A percentile compares a stretch with the other conserved stretches of the same genome.
These are phyloP conservation scores for Drosophila parthenogenetica DNA, from an alignment of 2,888 invertebrate species.

Conservation along the genomic window DNA sequence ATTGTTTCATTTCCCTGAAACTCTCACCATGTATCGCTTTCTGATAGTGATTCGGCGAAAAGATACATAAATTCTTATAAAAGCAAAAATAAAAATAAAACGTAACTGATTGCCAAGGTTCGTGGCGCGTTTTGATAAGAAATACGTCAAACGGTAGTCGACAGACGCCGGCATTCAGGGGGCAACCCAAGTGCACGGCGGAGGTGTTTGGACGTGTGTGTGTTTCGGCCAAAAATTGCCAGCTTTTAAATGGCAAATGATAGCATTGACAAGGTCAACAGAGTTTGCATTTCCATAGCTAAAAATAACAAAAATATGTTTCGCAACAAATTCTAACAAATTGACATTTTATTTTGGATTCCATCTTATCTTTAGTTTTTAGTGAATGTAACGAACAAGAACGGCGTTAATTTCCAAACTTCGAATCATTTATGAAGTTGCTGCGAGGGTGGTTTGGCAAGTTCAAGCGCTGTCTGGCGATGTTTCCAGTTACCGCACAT, in stretches of 20 bases:
- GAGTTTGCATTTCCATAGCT: constrained; percentile 28
- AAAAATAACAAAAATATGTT: constrained; percentile 5
- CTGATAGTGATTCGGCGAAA: constrained; percentile 41
- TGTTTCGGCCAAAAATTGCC: not conserved
- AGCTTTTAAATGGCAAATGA: not conserved
- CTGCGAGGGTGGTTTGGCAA: constrained; percentile 19
- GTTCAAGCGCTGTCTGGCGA: constrained; percentile 1
- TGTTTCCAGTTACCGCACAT: not conserved
- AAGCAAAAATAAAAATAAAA: constrained; percentile 35
- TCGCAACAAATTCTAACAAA: constrained; percentile 33
- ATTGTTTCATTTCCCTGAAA: constrained; percentile 45
- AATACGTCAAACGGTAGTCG: constrained; percentile 6
- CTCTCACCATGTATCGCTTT: constrained; percentile 37
- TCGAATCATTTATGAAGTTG: constrained; percentile 16
- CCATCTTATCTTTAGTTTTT: not conserved
- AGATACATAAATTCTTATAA: constrained; percentile 29
- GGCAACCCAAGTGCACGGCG: not conserved
- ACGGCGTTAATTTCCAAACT: constrained; percentile 71
- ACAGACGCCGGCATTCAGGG: not conserved
- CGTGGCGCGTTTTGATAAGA: constrained; percentile 29
- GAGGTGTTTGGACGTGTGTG: not conserved
- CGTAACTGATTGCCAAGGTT: constrained; percentile 44
- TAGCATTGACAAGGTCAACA: constrained; percentile 32
- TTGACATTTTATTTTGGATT: constrained; percentile 31
- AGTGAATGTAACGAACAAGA: constrained; percentile 48